Evolutionary conservation across 2,888 invertebrate species (phyloP).

Genomic region (Apotomis capreana): DNA sequence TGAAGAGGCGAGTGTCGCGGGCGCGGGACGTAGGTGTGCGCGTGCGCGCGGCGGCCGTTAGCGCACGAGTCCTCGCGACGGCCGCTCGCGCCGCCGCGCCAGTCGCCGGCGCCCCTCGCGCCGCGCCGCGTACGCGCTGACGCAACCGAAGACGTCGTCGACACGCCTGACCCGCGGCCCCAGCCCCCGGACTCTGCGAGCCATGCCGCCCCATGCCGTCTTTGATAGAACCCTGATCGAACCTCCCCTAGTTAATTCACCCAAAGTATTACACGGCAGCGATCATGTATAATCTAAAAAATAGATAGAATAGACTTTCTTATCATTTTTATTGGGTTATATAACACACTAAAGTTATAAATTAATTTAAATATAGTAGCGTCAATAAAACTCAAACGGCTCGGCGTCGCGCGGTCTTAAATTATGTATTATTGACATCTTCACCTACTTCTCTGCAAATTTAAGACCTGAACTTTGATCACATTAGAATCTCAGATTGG

Average conservation of each 20-base stretch:
- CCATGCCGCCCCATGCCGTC: conserved; percentile 20
- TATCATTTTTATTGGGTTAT: too few species aligned
- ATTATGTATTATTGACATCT: conserved; percentile 15
- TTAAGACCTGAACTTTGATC: conserved; percentile 20
- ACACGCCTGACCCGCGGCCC: conserved; percentile 46
- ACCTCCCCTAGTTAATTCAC: conserved; percentile 32
- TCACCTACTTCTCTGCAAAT: conserved; percentile 22
- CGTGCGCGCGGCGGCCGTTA: conserved; percentile 61
- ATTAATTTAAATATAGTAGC: background rate
- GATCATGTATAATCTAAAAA: too few species aligned
- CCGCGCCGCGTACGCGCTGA: conserved; percentile 45
- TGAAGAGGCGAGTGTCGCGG: conserved; percentile 40
- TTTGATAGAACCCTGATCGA: conserved; percentile 16
- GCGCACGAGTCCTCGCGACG: conserved; percentile 58
- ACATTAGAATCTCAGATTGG: conserved; percentile 7
- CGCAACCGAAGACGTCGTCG: conserved; percentile 54
- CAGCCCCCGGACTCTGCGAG: background rate
- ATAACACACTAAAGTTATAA: too few species aligned
- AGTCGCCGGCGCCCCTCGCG: conserved; percentile 46
- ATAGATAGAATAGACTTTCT: too few species aligned
- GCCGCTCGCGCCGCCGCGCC: conserved; percentile 46
- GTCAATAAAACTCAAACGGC: conserved; percentile 5
- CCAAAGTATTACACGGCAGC: too few species aligned
- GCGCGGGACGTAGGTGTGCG: conserved; percentile 49
- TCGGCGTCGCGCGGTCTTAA: background rate